phyloP scores from a whole-genome alignment of 92 coral and sea anemone genomes.

The Diadumene lineata region DNA sequence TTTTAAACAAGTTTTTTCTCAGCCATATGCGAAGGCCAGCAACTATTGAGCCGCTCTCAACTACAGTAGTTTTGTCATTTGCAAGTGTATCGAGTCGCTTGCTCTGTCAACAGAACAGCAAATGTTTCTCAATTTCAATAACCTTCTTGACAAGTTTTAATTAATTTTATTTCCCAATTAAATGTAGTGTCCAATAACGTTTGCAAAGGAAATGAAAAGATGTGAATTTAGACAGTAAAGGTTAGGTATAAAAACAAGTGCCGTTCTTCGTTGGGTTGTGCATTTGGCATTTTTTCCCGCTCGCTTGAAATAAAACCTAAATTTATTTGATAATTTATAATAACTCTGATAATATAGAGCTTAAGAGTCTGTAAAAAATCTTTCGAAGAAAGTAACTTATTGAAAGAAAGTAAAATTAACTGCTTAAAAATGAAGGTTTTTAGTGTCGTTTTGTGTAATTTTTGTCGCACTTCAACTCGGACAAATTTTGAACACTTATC shows the following conservation, averaged over 20 bases:
- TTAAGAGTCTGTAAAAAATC: too few relatives aligned
- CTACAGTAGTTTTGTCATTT: background rate
- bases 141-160: constrained; percentile 40
- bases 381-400: too few relatives aligned
- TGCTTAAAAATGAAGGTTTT: too few relatives aligned
- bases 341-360: too few relatives aligned
- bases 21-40: constrained; percentile 91
- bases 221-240: background rate
- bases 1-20: background rate
- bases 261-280: too few relatives aligned
- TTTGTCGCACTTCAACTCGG: background rate
- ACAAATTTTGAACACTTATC: background rate
- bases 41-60: constrained; percentile 37
- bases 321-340: too few relatives aligned
- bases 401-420: too few relatives aligned
- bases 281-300: too few relatives aligned
- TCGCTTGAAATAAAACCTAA: too few relatives aligned
- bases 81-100: background rate
- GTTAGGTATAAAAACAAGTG: background rate
- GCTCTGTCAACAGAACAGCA: constrained; percentile 35
- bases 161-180: constrained; percentile 49
- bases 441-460: too few relatives aligned
- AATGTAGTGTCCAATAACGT: constrained; percentile 21
- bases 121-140: constrained; percentile 48
- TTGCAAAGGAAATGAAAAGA: constrained; percentile 29